Conservation (phyloP, 2,113 vertebrate species). For the Tyto alba region DNA sequence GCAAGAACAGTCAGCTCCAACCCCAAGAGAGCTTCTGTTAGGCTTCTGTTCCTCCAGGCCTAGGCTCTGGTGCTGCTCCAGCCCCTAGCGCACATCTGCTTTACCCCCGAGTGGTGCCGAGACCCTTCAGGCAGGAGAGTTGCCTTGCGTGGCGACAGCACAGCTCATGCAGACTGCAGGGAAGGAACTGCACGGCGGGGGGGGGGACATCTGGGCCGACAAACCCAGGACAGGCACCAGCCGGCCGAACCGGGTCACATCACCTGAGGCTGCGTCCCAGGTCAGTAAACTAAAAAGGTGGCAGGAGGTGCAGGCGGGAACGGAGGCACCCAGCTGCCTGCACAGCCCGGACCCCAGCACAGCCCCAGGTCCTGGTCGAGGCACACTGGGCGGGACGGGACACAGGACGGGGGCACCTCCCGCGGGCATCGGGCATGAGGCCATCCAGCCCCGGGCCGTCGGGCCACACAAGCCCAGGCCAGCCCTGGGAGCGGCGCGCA, state of each 20-base stretch:
- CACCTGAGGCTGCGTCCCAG: not conserved
- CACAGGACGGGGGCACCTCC: not conserved
- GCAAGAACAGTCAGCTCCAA: not conserved
- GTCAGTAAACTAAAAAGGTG: accelerated
- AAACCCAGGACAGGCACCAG: no score
- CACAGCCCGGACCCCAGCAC: no score
- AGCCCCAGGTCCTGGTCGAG: not conserved
- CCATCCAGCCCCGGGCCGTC: not conserved
- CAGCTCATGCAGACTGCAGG: accelerated
- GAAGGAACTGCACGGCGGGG: not conserved
- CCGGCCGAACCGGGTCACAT: no score
- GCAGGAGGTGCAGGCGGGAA: not conserved
- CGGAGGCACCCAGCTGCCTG: not conserved
- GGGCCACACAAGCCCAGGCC: not conserved
- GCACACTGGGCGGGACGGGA: no score
- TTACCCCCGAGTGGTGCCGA: not conserved
- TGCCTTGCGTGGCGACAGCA: not conserved
- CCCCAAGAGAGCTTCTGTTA: no score
- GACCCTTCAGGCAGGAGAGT: not conserved
- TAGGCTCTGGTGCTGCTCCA: not conserved
- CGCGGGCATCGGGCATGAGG: not conserved
- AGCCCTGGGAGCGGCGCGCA: not conserved
- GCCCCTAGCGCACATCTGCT: not conserved
- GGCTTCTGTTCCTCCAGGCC: not conserved
- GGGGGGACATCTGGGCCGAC: not conserved